Evolutionary conservation across 2,113 vertebrate genomes (phyloP), one percentile per base, ranked within the genome.

Genomic region (Picathartes gymnocephalus): DNA sequence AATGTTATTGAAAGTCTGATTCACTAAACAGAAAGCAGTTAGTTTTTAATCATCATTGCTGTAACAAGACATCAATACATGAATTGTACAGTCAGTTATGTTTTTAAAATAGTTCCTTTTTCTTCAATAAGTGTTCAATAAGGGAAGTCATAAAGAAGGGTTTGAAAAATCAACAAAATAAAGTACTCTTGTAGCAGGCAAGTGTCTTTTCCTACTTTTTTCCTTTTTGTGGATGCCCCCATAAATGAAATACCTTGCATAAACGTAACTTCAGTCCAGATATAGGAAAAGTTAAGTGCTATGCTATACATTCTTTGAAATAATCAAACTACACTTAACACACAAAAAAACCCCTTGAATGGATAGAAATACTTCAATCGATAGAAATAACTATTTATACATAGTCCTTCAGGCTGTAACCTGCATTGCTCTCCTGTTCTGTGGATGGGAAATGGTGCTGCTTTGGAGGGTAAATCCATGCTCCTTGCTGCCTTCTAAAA

Each of bases 401-500:
- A 2, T 99, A 99, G 96, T 99, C 99, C 98, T 99, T 99, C 93
- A 99, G 98, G 97, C 97, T 98, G 97, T 99, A 98, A 64, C 98
- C 98, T 6, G 97, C 91, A 22, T 97, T 98, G 92, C 98, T 98
- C 84, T 98, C 98, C 92, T 98, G 96, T 84, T 96, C 96, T 17
- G 98, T 96, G 71, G 97, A 95, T 48, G 98, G 96, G 81, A 98
- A 81, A 19, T 98, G 98, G 25, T 98, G 97, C 86, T 97, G 86
- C 92, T 98, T 98, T 91, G 98, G 97, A 16, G 98, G 97, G 35
- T 92, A 95, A 70, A 98, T 97, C 97, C 98, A 98, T 27, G 97
- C 97, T 77, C 98, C 98, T 27, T 97, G 97, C 53, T 97, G 97
- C 96, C 98, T 98, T 81, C 97, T 98, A 27, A 98, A 96, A 88